Evolutionary conservation across 2,888 invertebrate species (phyloP).

Genomic region (Eupeodes luniger): DNA sequence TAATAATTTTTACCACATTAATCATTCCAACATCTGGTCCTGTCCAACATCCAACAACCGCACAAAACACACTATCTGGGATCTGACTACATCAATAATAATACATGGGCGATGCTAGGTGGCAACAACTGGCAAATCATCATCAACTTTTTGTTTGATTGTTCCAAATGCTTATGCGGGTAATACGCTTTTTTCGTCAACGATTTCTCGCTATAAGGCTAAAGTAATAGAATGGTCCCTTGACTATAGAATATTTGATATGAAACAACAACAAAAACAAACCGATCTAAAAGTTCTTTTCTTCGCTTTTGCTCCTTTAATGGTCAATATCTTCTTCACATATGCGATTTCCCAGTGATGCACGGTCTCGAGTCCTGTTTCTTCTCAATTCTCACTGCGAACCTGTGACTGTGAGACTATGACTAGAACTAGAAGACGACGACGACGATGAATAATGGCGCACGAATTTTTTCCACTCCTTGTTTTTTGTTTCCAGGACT

Average conservation of each 20-base stretch:
- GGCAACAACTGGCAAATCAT: slow-evolving; percentile 50
- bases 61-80: slow-evolving; percentile 17
- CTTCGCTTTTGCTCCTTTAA: slow-evolving; percentile 16
- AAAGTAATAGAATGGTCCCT: slow-evolving; percentile 5
- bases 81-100: slow-evolving; percentile 29
- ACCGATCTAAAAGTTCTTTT: slow-evolving; percentile 51
- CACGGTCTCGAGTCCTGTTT: not conserved
- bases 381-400: not conserved
- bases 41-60: slow-evolving; percentile 7
- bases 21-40: slow-evolving; percentile 28
- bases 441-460: slow-evolving; percentile 54
- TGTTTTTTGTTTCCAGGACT: slow-evolving; percentile 8
- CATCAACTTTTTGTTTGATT: slow-evolving; percentile 35
- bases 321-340: slow-evolving; percentile 47
- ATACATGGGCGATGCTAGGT: slow-evolving; percentile 6
- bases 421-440: slow-evolving; percentile 10
- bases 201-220: not conserved
- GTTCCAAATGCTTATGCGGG: slow-evolving; percentile 2
- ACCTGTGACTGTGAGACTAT: not conserved
- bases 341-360: slow-evolving; percentile 21
- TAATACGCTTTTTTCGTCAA: slow-evolving; percentile 7
- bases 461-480: slow-evolving; percentile 7
- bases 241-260: slow-evolving; percentile 20
- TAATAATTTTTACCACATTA: slow-evolving; percentile 27
- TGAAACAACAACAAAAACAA: not conserved